Percentiles rank a stretch among this genome's conserved stretches.
Conservation (phyloP, 1,140 invertebrate genomes). For the Drosophila aff. region DNA sequence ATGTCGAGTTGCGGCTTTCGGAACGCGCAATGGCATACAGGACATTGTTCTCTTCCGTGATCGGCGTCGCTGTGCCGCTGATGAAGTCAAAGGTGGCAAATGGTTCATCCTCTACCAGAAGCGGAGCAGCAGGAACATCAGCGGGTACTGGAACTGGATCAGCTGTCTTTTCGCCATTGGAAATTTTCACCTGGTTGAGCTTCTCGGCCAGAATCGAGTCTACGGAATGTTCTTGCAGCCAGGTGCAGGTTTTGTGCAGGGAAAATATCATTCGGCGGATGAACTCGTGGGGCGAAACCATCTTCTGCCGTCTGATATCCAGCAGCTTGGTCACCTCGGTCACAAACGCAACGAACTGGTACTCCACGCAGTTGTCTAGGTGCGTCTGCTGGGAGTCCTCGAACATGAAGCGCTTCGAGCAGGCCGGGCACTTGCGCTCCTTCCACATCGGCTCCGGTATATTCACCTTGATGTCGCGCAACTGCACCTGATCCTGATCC, state of each 20-base stretch:
- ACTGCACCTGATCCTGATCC: conserved; percentile 71
- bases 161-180: conserved; percentile 34
- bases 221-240: conserved; percentile 75
- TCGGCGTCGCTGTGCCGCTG: conserved; percentile 58
- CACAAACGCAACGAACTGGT: conserved; percentile 67
- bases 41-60: conserved; percentile 75
- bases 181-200: conserved; percentile 62
- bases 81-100: conserved; percentile 25
- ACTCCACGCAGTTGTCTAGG: conserved; percentile 74
- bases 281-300: conserved; percentile 81
- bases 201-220: conserved; percentile 53
- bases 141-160: conserved; percentile 9
- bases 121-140: conserved; percentile 6
- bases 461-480: conserved; percentile 71
- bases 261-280: conserved; percentile 80
- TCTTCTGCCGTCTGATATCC: conserved; percentile 70
- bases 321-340: conserved; percentile 63
- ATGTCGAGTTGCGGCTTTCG: conserved; percentile 64
- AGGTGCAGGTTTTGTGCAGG: conserved; percentile 75
- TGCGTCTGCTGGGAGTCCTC: conserved; percentile 77
- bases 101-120: conserved; percentile 9
- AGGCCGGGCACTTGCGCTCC: conserved; percentile 79
- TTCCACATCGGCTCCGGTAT: conserved; percentile 81
- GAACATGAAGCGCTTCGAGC: conserved; percentile 80
- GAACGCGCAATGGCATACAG: conserved; percentile 76